Conservation (phyloP, 2,113 vertebrate genomes). For the Nothoprocta perdicaria region DNA sequence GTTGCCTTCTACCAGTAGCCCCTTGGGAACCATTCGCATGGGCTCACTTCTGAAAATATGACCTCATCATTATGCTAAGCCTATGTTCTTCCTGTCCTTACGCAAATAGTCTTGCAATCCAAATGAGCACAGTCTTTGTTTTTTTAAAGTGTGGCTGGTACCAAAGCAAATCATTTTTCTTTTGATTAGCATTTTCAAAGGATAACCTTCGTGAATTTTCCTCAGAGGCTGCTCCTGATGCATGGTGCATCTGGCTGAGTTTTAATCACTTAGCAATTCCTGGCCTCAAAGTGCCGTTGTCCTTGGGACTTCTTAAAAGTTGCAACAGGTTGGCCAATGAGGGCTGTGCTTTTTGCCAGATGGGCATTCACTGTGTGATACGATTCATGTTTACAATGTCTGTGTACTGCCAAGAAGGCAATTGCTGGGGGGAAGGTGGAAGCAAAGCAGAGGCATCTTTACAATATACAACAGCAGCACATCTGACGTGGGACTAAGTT, state of each 20-base stretch:
- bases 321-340: fast-evolving
- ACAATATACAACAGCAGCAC: neutral
- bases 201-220: slow-evolving; percentile 50
- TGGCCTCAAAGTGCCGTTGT: slow-evolving; percentile 24
- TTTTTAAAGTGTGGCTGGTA: slow-evolving; percentile 54
- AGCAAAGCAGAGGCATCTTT: neutral
- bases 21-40: neutral
- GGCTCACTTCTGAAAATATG: slow-evolving; percentile 3
- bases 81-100: slow-evolving; percentile 53
- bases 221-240: neutral
- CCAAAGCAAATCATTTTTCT: slow-evolving; percentile 50
- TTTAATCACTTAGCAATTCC: slow-evolving; percentile 38
- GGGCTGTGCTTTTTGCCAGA: neutral
- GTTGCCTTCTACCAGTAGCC: neutral
- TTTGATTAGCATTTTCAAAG: slow-evolving; percentile 62
- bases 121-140: slow-evolving; percentile 45
- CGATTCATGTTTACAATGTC: neutral
- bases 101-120: slow-evolving; percentile 6
- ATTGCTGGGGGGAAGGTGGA: neutral
- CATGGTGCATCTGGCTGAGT: slow-evolving; percentile 19
- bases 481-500: neutral
- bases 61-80: slow-evolving; percentile 9
- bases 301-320: slow-evolving; percentile 13
- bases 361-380: neutral
- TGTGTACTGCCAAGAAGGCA: neutral